Percentiles rank a stretch among this genome's conserved stretches.
Evolutionary conservation across 1,140 invertebrate genomes (phyloP).

Genomic region (Dolichoris vasculosae): DNA sequence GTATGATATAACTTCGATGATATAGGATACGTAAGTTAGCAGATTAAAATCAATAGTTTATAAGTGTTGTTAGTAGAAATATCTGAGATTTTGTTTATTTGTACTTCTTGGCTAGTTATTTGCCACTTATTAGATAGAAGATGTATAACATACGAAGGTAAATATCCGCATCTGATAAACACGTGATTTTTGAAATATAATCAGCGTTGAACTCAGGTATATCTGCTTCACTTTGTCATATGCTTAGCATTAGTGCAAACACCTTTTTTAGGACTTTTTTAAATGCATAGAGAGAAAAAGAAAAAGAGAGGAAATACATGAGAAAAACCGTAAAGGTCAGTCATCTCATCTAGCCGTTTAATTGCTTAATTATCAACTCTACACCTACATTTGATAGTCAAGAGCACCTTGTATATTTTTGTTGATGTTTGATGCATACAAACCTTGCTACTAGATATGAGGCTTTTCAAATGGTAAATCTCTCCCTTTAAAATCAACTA

Average conservation of each 20-base stretch:
- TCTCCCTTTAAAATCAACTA: too few relatives aligned
- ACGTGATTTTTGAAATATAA: slow-evolving; percentile 54
- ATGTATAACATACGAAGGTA: neutral
- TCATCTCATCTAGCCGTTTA: slow-evolving; percentile 4
- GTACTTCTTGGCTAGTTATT: neutral
- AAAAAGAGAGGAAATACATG: slow-evolving; percentile 51
- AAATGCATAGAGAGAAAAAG: slow-evolving; percentile 18
- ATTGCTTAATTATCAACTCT: slow-evolving; percentile 50
- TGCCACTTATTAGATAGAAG: neutral
- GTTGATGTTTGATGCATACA: too few relatives aligned
- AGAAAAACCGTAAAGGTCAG: slow-evolving; percentile 53
- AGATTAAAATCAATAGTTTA: too few relatives aligned
- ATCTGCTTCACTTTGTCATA: slow-evolving; percentile 49
- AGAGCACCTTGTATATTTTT: too few relatives aligned
- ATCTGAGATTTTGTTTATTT: too few relatives aligned
- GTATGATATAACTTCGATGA: slow-evolving; percentile 23
- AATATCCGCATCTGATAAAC: slow-evolving; percentile 60
- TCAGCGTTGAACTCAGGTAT: slow-evolving; percentile 55
- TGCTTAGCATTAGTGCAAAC: slow-evolving; percentile 62
- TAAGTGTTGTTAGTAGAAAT: too few relatives aligned
- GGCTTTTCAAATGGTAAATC: too few relatives aligned
- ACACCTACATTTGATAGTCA: neutral
- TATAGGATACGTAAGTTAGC: neutral
- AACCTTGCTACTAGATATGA: too few relatives aligned
- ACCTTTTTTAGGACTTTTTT: slow-evolving; percentile 17